Evolutionary conservation across 2,113 vertebrate genomes (phyloP).

Genomic region (Plecotus auritus): DNA sequence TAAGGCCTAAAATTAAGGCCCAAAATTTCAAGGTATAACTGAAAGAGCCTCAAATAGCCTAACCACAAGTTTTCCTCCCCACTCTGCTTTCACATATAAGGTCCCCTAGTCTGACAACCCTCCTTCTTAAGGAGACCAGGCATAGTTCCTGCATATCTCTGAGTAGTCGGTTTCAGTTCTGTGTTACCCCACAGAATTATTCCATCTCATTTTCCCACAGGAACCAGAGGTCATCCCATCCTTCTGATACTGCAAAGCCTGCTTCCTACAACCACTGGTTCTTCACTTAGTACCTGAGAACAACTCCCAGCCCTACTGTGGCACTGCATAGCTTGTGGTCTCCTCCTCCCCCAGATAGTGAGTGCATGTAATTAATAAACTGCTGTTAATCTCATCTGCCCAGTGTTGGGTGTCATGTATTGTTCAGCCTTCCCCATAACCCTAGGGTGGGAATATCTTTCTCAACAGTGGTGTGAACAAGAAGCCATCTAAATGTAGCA

Average conservation of each 20-base stretch:
- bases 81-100: background rate
- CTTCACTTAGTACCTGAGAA: background rate
- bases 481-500: background rate
- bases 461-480: background rate
- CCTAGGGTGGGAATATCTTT: background rate
- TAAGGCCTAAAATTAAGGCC: background rate
- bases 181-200: background rate
- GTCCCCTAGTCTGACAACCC: background rate
- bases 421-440: background rate
- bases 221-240: background rate
- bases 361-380: background rate
- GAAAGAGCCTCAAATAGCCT: background rate
- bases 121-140: background rate
- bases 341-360: background rate
- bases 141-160: background rate
- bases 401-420: background rate
- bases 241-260: background rate
- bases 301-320: too few species aligned
- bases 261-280: background rate
- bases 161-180: background rate
- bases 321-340: background rate
- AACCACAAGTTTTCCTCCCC: background rate
- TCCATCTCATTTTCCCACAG: background rate
- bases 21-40: background rate
- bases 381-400: background rate